Evolutionary conservation across 2,888 invertebrate species (phyloP).

Genomic region (Parnassius apollo): DNA sequence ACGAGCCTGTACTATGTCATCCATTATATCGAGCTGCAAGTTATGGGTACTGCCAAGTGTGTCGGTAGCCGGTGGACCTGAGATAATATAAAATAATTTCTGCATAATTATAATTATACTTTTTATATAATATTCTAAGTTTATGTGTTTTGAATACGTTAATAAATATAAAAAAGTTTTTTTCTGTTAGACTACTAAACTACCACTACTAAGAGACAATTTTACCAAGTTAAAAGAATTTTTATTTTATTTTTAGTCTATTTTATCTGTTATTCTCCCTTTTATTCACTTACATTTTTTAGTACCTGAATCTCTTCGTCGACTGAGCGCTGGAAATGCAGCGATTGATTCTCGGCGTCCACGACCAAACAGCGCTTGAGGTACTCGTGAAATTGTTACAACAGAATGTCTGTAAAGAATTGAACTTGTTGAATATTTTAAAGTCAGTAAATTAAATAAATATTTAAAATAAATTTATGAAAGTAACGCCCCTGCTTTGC

Average conservation of each 20-base stretch:
- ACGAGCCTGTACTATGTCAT: conserved; percentile 90
- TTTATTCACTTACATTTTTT: conserved; percentile 63
- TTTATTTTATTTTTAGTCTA: no score
- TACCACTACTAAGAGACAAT: no score
- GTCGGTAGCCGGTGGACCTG: conserved; percentile 87
- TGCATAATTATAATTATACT: no score
- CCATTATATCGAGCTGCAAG: conserved; percentile 92
- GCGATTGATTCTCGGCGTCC: conserved; percentile 91
- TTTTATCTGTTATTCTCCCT: no score
- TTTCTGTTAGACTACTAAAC: no score
- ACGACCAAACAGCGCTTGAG: conserved; percentile 87
- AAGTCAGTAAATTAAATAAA: no score
- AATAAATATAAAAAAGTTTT: no score
- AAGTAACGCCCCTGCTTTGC: no score
- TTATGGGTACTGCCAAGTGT: conserved; percentile 89
- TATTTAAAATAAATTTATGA: no score
- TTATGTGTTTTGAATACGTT: no score
- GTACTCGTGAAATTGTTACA: conserved; percentile 92
- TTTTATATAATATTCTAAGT: no score
- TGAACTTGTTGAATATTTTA: not conserved
- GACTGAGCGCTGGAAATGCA: conserved; percentile 84
- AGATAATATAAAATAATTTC: conserved; percentile 8
- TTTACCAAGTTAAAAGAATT: no score
- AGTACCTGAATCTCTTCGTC: conserved; percentile 67
- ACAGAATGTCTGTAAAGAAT: conserved; percentile 86